Evolutionary conservation across 2,797 vertebrate species (phyloP).

Genomic region (Apodemus agrarius): DNA sequence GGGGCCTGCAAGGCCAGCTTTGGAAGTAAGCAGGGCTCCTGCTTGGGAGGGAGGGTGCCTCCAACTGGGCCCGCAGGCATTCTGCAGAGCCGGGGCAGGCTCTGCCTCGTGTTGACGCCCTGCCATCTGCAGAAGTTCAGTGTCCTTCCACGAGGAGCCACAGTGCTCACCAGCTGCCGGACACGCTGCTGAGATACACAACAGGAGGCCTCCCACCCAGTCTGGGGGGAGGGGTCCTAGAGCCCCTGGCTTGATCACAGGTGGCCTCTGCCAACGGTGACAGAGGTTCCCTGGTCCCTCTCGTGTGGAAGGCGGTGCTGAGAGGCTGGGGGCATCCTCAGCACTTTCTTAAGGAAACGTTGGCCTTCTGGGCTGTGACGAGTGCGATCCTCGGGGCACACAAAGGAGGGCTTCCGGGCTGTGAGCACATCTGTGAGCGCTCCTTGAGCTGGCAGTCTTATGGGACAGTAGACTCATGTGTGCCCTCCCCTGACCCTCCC

Average conservation of each 20-base stretch:
- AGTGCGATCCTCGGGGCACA: background rate
- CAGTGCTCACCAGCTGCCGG: background rate
- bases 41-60: background rate
- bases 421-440: accelerated
- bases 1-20: background rate
- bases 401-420: background rate
- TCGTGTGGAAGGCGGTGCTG: background rate
- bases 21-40: background rate
- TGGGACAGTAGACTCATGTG: too few relatives aligned
- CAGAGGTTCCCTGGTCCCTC: background rate
- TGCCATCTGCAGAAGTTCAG: background rate
- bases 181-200: background rate
- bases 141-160: background rate
- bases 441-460: background rate
- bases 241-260: background rate
- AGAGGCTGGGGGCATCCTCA: background rate
- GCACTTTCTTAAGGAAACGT: background rate
- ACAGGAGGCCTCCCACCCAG: background rate
- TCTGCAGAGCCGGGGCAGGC: background rate
- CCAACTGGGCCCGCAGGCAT: background rate
- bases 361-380: background rate
- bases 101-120: background rate
- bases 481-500: background rate
- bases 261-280: background rate
- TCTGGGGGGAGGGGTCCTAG: background rate